These are phyloP conservation scores for Stegodyphus mimosarum DNA, from an alignment of 1,140 invertebrate species.

Conservation along the genomic window DNA sequence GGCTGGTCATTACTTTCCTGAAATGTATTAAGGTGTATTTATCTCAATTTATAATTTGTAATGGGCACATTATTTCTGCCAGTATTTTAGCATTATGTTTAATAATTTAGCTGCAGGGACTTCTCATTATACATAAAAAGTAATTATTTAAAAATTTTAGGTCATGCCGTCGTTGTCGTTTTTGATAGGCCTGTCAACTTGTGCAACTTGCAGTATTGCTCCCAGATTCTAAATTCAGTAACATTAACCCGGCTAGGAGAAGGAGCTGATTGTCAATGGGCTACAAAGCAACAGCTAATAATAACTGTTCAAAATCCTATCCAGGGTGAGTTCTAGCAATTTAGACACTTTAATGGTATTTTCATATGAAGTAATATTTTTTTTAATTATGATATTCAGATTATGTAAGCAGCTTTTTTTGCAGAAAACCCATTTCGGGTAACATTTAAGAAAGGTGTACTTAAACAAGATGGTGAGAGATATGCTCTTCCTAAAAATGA, in stretches of 20 bases:
- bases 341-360: not conserved
- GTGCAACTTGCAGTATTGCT: slow-evolving; percentile 38
- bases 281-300: slow-evolving; percentile 63
- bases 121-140: not conserved
- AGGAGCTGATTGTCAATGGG: slow-evolving; percentile 62
- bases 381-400: not conserved
- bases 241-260: slow-evolving; percentile 57
- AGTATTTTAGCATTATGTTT: too few species aligned
- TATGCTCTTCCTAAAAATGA: slow-evolving; percentile 57
- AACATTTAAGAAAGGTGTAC: slow-evolving; percentile 47
- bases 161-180: slow-evolving; percentile 60
- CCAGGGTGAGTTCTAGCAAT: slow-evolving; percentile 18
- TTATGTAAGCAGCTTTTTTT: not conserved
- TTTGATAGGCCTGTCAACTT: slow-evolving; percentile 63
- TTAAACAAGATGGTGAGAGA: slow-evolving; percentile 61
- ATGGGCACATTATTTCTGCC: too few species aligned
- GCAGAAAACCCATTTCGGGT: slow-evolving; percentile 55
- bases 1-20: too few species aligned
- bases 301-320: slow-evolving; percentile 61
- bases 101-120: too few species aligned
- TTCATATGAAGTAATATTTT: not conserved
- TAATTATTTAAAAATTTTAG: slow-evolving; percentile 29
- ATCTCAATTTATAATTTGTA: too few species aligned
- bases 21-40: too few species aligned
- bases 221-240: slow-evolving; percentile 49